Evolutionary conservation across 2,113 vertebrate genomes (phyloP).

Genomic region (Paralichthys olivaceus): DNA sequence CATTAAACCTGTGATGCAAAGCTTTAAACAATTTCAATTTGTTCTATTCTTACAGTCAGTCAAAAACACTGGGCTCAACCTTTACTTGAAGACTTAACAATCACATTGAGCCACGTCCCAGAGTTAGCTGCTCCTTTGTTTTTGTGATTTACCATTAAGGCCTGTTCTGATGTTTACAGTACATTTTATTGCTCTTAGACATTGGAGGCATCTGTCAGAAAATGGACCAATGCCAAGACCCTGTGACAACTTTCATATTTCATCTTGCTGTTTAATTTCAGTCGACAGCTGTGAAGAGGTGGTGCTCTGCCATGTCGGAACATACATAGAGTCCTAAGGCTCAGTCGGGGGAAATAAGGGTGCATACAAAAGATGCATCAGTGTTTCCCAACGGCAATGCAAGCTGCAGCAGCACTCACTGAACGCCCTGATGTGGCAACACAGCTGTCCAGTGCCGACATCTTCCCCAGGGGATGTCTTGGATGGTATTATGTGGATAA

Average conservation of each 20-base stretch:
- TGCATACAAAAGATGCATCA: conserved; percentile 51
- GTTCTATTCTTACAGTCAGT: conserved; percentile 3
- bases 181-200: conserved; percentile 23
- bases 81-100: conserved; percentile 16
- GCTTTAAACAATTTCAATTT: conserved; percentile 49
- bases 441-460: conserved; percentile 48
- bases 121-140: conserved; percentile 7
- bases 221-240: conserved; percentile 25
- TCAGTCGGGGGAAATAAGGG: conserved; percentile 37
- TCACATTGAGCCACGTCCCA: conserved; percentile 4
- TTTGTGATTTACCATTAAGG: conserved; percentile 18
- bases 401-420: conserved; percentile 60
- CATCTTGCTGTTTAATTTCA: conserved; percentile 27
- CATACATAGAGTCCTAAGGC: conserved; percentile 35
- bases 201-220: conserved; percentile 36
- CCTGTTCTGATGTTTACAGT: conserved; percentile 13
- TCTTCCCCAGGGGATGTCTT: conserved; percentile 30
- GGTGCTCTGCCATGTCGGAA: conserved; percentile 15
- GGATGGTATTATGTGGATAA: conserved; percentile 60
- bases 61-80: conserved; percentile 23
- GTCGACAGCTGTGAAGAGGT: conserved; percentile 33
- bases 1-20: conserved; percentile 27
- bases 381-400: conserved; percentile 47
- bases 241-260: conserved; percentile 40
- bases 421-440: conserved; percentile 55